A percentile compares a stretch with the other conserved stretches of the same genome.
Evolutionary conservation across 2,113 vertebrate species (phyloP).

Genomic region (Lamprotornis superbus): DNA sequence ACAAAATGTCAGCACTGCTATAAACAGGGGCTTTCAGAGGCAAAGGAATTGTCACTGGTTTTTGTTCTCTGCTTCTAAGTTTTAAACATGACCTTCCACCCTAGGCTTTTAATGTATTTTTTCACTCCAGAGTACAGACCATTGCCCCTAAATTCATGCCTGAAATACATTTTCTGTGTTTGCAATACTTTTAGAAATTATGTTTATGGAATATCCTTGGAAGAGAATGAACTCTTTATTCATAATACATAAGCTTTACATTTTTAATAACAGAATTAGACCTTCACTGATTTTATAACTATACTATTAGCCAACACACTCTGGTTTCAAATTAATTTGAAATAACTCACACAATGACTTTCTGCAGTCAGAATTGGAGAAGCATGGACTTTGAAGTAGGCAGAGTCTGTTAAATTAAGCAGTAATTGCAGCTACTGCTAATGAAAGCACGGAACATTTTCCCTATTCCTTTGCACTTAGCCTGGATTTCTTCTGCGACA

Average conservation of each 20-base stretch:
- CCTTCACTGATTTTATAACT: slow-evolving; percentile 64
- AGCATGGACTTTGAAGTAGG: slow-evolving; percentile 42
- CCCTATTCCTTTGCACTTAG: background rate
- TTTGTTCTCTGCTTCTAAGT: slow-evolving; percentile 5
- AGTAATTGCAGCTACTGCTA: slow-evolving; percentile 30
- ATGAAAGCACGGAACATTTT: slow-evolving; percentile 23
- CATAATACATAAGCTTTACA: slow-evolving; percentile 72
- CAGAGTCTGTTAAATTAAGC: slow-evolving; percentile 52
- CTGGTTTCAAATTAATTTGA: slow-evolving; percentile 53
- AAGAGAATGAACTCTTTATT: slow-evolving; percentile 56
- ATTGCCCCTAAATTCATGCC: slow-evolving; percentile 1
- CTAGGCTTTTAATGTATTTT: background rate
- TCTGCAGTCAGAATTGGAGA: slow-evolving; percentile 37
- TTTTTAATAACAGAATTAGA: slow-evolving; percentile 73
- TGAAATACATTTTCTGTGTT: slow-evolving; percentile 34
- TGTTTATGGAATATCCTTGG: slow-evolving; percentile 63
- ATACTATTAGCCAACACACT: slow-evolving; percentile 44
- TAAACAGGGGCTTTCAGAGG: background rate
- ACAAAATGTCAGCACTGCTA: background rate
- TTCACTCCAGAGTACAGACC: background rate
- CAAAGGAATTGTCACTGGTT: background rate
- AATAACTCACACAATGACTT: slow-evolving; percentile 53
- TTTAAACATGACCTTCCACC: slow-evolving; percentile 40
- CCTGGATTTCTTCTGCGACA: background rate
- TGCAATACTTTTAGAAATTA: slow-evolving; percentile 51